Evolutionary conservation across 1,140 invertebrate genomes (phyloP).

Genomic region (Sycophila sp.): DNA sequence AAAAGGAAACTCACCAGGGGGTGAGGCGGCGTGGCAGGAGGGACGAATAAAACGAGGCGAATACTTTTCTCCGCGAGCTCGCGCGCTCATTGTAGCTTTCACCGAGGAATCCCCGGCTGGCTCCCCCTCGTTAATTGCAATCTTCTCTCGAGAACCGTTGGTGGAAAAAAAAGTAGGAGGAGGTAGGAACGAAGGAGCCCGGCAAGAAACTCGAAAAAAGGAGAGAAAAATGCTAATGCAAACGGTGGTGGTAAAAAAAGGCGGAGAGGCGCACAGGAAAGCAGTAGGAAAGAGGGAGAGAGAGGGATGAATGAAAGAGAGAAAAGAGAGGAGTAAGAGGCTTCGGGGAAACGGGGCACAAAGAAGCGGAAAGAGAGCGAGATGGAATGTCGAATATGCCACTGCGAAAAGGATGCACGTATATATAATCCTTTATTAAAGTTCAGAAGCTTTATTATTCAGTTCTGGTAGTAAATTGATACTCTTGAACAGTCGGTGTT

Average conservation of each 20-base stretch:
- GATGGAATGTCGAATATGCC: neutral
- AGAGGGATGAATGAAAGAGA: neutral
- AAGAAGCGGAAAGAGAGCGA: neutral
- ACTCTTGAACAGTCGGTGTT: too few relatives aligned
- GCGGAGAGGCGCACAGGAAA: neutral
- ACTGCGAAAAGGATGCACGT: neutral
- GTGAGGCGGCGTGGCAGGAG: too few relatives aligned
- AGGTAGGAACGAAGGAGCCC: neutral
- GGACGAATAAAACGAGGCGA: too few relatives aligned
- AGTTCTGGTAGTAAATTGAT: neutral
- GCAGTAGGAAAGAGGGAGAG: too few relatives aligned
- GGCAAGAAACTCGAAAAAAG: neutral
- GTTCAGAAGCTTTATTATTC: neutral
- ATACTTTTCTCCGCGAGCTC: neutral
- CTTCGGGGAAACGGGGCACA: neutral
- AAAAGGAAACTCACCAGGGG: too few relatives aligned
- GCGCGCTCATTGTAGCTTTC: neutral
- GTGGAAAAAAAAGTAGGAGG: neutral
- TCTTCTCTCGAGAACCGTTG: neutral
- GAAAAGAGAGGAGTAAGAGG: neutral
- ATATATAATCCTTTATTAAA: neutral
- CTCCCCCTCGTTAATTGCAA: constrained; percentile 1
- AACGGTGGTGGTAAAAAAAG: neutral
- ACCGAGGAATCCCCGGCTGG: neutral
- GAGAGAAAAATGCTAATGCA: neutral